Percentiles rank a stretch among this genome's conserved stretches.
These are phyloP conservation scores for Pipistrellus pipistrellus DNA, from an alignment of 2,797 vertebrate species.

Conservation along the genomic window DNA sequence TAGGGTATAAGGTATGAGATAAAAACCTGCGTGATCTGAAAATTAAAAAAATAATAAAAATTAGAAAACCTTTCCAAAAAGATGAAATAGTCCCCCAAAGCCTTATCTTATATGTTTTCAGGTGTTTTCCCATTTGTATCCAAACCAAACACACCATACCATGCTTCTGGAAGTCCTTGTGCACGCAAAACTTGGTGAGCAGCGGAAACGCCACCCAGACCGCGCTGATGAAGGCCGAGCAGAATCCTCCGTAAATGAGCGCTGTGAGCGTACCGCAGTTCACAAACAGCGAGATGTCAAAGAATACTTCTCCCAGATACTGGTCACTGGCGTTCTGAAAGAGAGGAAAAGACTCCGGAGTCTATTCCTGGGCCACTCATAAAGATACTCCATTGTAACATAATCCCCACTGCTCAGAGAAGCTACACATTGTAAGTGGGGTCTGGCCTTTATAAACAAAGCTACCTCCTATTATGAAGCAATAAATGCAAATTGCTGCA, in stretches of 20 bases:
- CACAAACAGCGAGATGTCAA: slow-evolving; percentile 93
- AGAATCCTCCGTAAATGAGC: slow-evolving; percentile 93
- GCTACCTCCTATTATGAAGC: background rate
- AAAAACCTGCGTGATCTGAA: slow-evolving; percentile 21
- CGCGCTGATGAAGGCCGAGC: slow-evolving; percentile 95
- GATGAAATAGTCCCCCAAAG: background rate
- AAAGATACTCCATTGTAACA: background rate
- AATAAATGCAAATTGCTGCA: background rate
- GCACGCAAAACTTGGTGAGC: slow-evolving; percentile 91
- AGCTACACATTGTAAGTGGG: background rate
- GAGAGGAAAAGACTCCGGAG: slow-evolving; percentile 58
- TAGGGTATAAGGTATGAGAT: background rate
- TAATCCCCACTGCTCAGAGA: background rate
- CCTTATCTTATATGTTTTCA: slow-evolving; percentile 36
- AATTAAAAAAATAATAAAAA: background rate
- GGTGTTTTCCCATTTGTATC: slow-evolving; percentile 3
- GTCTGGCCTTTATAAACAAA: slow-evolving; percentile 7
- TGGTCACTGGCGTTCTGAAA: slow-evolving; percentile 91
- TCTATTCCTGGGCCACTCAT: background rate
- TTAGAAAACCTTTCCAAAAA: slow-evolving; percentile 3
- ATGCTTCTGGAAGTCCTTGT: slow-evolving; percentile 91
- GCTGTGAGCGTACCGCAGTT: slow-evolving; percentile 92
- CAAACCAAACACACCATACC: slow-evolving; percentile 84
- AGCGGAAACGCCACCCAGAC: slow-evolving; percentile 96
- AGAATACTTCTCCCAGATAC: slow-evolving; percentile 94